Percentiles rank a stretch among this genome's conserved stretches.
Conservation (phyloP, 2,888 invertebrate species). For the Drosophila acutilabella region DNA sequence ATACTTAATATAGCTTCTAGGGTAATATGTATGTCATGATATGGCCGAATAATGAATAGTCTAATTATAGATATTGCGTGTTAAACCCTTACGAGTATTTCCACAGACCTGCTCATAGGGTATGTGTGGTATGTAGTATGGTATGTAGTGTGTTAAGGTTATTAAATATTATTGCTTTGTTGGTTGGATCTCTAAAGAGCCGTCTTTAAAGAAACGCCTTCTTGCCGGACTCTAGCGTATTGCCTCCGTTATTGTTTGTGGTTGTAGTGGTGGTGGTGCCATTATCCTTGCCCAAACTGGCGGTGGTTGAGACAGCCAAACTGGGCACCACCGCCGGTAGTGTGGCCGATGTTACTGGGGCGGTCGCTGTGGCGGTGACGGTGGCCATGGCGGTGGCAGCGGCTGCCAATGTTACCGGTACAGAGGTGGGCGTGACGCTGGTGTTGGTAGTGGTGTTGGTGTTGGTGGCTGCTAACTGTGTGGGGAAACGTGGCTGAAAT, state of each 20-base stretch:
- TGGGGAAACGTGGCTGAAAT: conserved; percentile 80
- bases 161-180: conserved; percentile 61
- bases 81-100: neutral
- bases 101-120: conserved; percentile 28
- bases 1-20: conserved; percentile 54
- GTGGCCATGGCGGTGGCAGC: conserved; percentile 30
- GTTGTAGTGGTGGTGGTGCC: conserved; percentile 46
- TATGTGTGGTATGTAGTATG: conserved; percentile 55
- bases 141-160: too few species aligned
- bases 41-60: conserved; percentile 60
- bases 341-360: conserved; percentile 45
- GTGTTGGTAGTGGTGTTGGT: neutral
- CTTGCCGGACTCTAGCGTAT: conserved; percentile 61
- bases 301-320: conserved; percentile 72
- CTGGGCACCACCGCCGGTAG: conserved; percentile 58
- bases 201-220: conserved; percentile 64
- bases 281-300: conserved; percentile 61
- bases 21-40: conserved; percentile 77
- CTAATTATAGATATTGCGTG: conserved; percentile 46
- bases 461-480: conserved; percentile 64
- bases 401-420: conserved; percentile 20
- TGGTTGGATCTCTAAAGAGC: conserved; percentile 22
- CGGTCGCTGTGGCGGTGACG: conserved; percentile 42
- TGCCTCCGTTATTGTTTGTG: neutral
- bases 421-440: conserved; percentile 29